Evolutionary conservation across 2,888 invertebrate genomes (phyloP).

Genomic region (Drosophila robusta): DNA sequence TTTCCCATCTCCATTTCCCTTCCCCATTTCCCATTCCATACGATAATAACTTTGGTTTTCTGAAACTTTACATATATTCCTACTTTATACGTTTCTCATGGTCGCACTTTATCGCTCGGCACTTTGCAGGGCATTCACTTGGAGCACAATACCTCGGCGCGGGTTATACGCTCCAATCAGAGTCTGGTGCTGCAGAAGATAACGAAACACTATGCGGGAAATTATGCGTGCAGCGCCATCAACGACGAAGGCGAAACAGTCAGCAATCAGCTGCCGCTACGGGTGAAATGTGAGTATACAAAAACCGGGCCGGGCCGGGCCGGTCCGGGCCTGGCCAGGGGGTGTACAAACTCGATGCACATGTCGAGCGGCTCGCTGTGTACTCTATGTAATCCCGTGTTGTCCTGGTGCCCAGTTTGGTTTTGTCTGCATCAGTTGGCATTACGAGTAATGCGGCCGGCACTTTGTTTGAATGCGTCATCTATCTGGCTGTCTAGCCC

Average conservation of each 20-base stretch:
- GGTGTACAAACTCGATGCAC: no score
- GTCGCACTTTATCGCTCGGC: not conserved
- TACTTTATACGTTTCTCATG: not conserved
- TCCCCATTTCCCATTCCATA: not conserved
- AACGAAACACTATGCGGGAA: slow-evolving; percentile 93
- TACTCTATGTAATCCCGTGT: slow-evolving; percentile 14
- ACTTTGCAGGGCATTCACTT: slow-evolving; percentile 90
- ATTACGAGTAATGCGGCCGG: slow-evolving; percentile 43
- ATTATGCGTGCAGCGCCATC: slow-evolving; percentile 94
- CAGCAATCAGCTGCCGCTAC: slow-evolving; percentile 93
- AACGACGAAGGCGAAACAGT: slow-evolving; percentile 95
- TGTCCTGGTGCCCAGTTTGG: slow-evolving; percentile 6
- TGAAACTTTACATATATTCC: not conserved
- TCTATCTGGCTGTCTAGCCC: slow-evolving; percentile 49
- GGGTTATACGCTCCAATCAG: slow-evolving; percentile 96
- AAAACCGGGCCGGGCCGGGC: not conserved
- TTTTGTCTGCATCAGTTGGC: slow-evolving; percentile 31
- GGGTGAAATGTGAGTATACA: slow-evolving; percentile 93
- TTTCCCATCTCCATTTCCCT: no score
- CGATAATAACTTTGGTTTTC: not conserved
- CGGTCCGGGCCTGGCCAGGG: no score
- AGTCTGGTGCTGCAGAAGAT: slow-evolving; percentile 96
- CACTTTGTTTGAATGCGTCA: slow-evolving; percentile 69
- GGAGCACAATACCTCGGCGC: slow-evolving; percentile 94
- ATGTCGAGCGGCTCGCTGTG: not conserved